Conservation (phyloP, 2,113 vertebrate genomes). For the Phoenicopterus ruber region DNA sequence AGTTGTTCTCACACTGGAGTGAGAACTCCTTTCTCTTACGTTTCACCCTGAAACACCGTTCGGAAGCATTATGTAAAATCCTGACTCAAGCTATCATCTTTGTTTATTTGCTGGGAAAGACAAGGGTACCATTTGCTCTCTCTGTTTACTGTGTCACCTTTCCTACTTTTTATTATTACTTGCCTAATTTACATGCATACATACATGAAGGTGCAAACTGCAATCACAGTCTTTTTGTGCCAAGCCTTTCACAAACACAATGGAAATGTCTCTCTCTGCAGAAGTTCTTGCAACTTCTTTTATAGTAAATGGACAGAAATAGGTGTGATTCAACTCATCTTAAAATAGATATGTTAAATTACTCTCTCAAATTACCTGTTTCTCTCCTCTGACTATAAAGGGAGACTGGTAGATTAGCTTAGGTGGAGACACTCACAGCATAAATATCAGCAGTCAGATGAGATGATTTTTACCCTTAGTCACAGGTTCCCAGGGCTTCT, state of each 20-base stretch:
- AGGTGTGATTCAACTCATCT: neutral
- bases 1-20: neutral
- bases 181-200: neutral
- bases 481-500: neutral
- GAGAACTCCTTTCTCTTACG: neutral
- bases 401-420: neutral
- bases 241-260: neutral
- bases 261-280: neutral
- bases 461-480: neutral
- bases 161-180: neutral
- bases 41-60: neutral
- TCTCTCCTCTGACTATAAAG: neutral
- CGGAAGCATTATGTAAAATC: neutral
- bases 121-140: neutral
- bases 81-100: neutral
- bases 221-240: slow-evolving; percentile 21
- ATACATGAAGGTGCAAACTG: neutral
- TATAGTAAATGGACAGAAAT: neutral
- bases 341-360: slow-evolving; percentile 39
- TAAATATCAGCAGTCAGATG: neutral
- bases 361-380: slow-evolving; percentile 14
- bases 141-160: neutral
- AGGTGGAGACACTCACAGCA: neutral
- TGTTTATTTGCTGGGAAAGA: neutral
- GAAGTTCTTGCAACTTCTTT: slow-evolving; percentile 10